Evolutionary conservation across 2,797 vertebrate species (phyloP), one percentile per base, ranked within the genome.

Genomic region (Lepidocolaptes lacrymiger): DNA sequence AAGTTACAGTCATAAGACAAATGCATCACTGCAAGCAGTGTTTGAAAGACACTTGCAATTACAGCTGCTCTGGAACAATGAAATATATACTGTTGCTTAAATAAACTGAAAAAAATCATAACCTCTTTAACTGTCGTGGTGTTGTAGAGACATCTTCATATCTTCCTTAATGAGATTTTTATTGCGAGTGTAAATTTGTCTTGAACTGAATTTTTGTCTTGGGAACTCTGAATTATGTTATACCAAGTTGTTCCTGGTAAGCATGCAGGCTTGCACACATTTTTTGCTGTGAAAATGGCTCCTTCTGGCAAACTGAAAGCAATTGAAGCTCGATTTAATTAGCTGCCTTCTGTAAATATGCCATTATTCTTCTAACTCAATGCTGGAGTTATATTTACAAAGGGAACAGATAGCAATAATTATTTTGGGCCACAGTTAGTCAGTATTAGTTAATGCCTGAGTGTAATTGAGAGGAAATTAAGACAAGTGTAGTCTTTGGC

Each of bases 391-490:
- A 97, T 97, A 97, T 98, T 98, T 98, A 98, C 97, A 97, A 97
- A 97, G 95, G 96, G 93, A 98, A 97, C 86, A 95, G 96, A 98
- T 83, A 98, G 93, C 95, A 97, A 98, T 98, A 97, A 98, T 97
- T 98, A 98, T 97, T 97, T 97, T 61, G 93, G 94, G 93, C 83
- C 76, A 6, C 85, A 97, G 96, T 98, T 97, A 98, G 97, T 98
- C 97, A 97, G 97, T 98, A 98, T 98, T 98, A 98, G 98, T 98
- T 98, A 98, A 98, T 97, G 97, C 90, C 96, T 97, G 96, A 89
- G 93, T 77, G 91, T 97, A 98, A 98, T 92, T 96, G 96, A 97
- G 93, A 97, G 95, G 90, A 97, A 97, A 97, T 97, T 97, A 98
- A 98, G 98, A 97, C 92, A 97, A 97, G 91, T 85, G 63, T 92